These are phyloP conservation scores for Bubo bubo DNA, from an alignment of 2,113 vertebrate species.

Conservation along the genomic window DNA sequence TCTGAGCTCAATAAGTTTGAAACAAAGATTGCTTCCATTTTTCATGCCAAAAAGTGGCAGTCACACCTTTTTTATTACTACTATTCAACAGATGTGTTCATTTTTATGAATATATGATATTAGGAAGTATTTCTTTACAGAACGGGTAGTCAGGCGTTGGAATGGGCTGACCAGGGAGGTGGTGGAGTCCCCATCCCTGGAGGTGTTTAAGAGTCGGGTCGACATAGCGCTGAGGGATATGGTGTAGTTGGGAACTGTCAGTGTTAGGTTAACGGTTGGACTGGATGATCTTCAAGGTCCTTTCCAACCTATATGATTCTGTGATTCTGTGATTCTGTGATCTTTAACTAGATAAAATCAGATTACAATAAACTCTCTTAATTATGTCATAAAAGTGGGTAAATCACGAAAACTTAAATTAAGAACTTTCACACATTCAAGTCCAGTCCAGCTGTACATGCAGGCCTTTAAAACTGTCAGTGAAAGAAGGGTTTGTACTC, in stretches of 20 bases:
- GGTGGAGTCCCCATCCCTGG: no score
- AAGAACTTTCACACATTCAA: not conserved
- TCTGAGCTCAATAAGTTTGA: constrained; percentile 33
- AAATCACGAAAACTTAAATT: constrained; percentile 24
- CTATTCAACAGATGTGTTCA: constrained; percentile 29
- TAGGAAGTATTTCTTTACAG: no score
- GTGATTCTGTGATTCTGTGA: no score
- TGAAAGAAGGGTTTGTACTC: not conserved
- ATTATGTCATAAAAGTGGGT: constrained; percentile 1
- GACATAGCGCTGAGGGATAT: no score
- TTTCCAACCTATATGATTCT: no score
- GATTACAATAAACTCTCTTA: constrained; percentile 22
- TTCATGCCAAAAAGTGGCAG: constrained; percentile 33
- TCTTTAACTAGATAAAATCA: constrained; percentile 18
- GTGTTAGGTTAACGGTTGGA: no score
- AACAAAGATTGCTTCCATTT: constrained; percentile 31
- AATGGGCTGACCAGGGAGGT: no score
- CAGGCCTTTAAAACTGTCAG: not conserved
- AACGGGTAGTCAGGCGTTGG: no score
- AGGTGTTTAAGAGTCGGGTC: no score
- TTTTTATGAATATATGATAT: not conserved
- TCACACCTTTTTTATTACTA: constrained; percentile 38
- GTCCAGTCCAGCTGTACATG: not conserved
- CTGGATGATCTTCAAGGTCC: no score
- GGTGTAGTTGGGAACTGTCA: no score